Conservation (phyloP, 2,113 vertebrate species). For the Pavo muticus region DNA sequence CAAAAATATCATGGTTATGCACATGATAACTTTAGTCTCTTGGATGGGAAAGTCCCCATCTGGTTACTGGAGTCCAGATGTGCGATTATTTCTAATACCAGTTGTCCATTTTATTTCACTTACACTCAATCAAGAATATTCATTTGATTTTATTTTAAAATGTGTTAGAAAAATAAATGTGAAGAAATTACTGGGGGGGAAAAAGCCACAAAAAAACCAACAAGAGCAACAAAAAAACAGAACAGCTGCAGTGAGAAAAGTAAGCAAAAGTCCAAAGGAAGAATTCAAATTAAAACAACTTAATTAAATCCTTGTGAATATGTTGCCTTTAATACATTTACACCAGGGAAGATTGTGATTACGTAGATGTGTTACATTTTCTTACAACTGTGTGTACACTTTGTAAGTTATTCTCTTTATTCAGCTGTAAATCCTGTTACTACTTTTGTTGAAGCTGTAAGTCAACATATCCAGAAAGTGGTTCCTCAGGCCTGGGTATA, state of each 20-base stretch:
- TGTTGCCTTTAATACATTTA: background rate
- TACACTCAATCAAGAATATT: background rate
- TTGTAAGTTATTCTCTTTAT: background rate
- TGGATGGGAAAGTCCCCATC: background rate
- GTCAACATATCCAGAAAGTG: background rate
- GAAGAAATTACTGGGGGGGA: background rate
- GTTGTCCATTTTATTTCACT: background rate
- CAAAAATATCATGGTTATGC: background rate
- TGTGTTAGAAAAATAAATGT: background rate
- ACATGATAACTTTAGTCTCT: background rate
- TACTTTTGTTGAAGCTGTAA: background rate
- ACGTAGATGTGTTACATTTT: background rate
- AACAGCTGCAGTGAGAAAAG: background rate
- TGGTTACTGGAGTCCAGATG: background rate
- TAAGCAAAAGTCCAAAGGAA: background rate
- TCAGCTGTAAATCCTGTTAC: background rate
- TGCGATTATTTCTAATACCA: background rate
- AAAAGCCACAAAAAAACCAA: background rate
- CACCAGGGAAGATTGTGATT: background rate
- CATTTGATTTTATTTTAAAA: background rate
- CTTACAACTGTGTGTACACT: background rate
- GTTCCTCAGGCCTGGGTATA: background rate
- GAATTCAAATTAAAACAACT: rapidly evolving
- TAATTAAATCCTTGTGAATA: background rate
- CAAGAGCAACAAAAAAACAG: no score